Percentiles rank a stretch among this genome's conserved stretches.
Evolutionary conservation across 1,140 invertebrate species (phyloP).

Genomic region (Drosophila nikananu): DNA sequence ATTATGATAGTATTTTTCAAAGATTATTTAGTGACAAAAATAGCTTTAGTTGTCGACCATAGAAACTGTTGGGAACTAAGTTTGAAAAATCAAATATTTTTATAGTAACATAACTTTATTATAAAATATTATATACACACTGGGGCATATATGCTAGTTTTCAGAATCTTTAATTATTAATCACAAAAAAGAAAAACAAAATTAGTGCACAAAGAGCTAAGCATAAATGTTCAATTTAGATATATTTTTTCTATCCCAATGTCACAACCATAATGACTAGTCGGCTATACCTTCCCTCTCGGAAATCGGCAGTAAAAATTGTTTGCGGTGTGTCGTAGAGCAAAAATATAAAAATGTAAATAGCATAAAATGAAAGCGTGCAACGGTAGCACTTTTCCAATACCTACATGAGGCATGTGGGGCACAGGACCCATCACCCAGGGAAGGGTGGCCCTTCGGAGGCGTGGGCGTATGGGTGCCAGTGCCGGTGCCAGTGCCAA

Average conservation of each 20-base stretch:
- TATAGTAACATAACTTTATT: too few relatives aligned
- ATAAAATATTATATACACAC: too few relatives aligned
- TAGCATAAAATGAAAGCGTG: constrained; percentile 79
- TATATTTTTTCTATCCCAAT: background rate
- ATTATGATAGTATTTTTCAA: background rate
- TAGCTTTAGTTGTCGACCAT: too few relatives aligned
- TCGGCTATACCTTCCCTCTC: constrained; percentile 11
- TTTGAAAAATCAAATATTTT: too few relatives aligned
- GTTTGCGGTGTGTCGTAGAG: constrained; percentile 68
- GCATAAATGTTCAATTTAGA: background rate
- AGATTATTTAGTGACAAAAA: too few relatives aligned
- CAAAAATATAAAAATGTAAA: constrained; percentile 79
- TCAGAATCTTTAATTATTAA: too few relatives aligned
- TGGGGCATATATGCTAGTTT: too few relatives aligned
- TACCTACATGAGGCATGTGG: constrained; percentile 47
- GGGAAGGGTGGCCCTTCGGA: constrained; percentile 1
- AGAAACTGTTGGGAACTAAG: too few relatives aligned
- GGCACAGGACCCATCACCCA: background rate
- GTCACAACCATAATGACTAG: background rate
- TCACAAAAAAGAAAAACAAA: background rate
- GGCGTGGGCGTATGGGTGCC: constrained; percentile 8
- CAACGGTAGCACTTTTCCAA: constrained; percentile 78
- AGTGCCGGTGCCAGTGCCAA: background rate
- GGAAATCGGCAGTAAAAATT: constrained; percentile 54
- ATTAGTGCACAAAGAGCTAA: background rate